Conservation (phyloP, 2,113 vertebrate genomes). For the Prunella fulvescens region DNA sequence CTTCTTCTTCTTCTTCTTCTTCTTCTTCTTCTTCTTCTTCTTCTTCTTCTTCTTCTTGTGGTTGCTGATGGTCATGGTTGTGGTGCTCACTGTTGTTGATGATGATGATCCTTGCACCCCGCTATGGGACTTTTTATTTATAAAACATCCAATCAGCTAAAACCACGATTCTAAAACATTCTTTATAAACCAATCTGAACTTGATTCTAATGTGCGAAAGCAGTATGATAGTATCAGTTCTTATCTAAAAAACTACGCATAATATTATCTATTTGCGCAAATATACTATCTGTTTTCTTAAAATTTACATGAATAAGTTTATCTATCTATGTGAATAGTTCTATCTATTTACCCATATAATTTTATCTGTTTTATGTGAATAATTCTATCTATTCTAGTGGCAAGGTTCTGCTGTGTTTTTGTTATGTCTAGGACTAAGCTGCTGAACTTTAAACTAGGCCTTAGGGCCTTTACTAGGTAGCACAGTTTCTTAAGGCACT, state of each 20-base stretch:
- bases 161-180: not conserved
- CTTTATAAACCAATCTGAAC: not conserved
- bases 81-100: not conserved
- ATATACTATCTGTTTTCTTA: not conserved
- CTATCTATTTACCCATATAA: not conserved
- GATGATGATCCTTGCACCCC: not conserved
- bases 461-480: too few species aligned
- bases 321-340: not conserved
- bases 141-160: not conserved
- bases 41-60: too few species aligned
- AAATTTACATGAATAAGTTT: too few species aligned
- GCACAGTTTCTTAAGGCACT: too few species aligned
- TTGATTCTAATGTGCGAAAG: not conserved
- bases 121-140: not conserved
- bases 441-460: too few species aligned
- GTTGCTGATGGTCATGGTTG: not conserved
- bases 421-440: too few species aligned
- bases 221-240: not conserved
- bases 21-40: too few species aligned
- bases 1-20: too few species aligned
- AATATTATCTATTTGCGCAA: not conserved
- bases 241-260: not conserved
- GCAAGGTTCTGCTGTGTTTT: too few species aligned
- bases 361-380: not conserved
- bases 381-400: not conserved